Conservation (phyloP, 2,888 invertebrate species). For the Agriotes lineatus region DNA sequence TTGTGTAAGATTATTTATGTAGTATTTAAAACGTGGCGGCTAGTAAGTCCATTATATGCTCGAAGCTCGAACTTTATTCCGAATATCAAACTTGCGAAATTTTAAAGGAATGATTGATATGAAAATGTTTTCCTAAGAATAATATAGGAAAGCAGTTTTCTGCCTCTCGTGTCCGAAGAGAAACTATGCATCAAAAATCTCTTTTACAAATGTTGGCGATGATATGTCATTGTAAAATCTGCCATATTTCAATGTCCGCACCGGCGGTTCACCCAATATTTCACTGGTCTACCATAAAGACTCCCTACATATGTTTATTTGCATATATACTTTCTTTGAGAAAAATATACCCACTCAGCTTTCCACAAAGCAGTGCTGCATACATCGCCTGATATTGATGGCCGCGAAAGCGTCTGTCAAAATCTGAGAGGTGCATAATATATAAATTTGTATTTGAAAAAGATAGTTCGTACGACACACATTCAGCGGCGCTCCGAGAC, state of each 20-base stretch:
- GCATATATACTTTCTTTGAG: constrained; percentile 63
- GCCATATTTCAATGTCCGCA: constrained; percentile 65
- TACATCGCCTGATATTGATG: constrained; percentile 64
- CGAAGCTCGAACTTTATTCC: too few species aligned
- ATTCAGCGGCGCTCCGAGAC: not conserved
- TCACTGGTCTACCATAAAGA: constrained; percentile 52
- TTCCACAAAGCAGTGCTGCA: constrained; percentile 57
- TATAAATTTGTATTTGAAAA: constrained; percentile 54
- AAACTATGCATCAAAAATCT: constrained; percentile 65
- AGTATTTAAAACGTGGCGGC: too few species aligned
- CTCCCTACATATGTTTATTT: constrained; percentile 63
- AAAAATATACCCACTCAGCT: constrained; percentile 66
- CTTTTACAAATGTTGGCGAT: constrained; percentile 64
- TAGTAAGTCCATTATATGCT: too few species aligned
- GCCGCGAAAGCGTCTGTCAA: constrained; percentile 64
- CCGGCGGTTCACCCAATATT: constrained; percentile 57
- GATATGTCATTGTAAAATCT: constrained; percentile 67
- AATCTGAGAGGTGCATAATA: constrained; percentile 61
- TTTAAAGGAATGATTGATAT: constrained; percentile 16
- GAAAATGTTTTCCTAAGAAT: constrained; percentile 11
- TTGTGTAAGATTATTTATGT: too few species aligned
- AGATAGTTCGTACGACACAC: constrained; percentile 33
- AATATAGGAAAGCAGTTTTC: not conserved
- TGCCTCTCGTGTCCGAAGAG: constrained; percentile 25
- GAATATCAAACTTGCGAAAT: too few species aligned